Conservation (phyloP, 2,888 invertebrate species). For the Clepsis dumicolana region DNA sequence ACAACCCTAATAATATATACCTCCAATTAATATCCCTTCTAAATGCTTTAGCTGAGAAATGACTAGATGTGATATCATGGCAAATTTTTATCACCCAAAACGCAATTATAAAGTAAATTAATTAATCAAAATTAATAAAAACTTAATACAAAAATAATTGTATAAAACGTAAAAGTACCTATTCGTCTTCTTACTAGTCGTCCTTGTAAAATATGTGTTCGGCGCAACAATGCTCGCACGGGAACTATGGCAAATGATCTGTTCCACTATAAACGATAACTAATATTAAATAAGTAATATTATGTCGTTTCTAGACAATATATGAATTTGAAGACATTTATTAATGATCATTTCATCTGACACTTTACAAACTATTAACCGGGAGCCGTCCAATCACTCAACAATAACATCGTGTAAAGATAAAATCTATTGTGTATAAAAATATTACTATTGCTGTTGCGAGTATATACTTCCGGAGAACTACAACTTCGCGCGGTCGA, state of each 20-base stretch:
- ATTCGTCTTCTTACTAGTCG: constrained; percentile 54
- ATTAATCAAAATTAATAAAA: constrained; percentile 47
- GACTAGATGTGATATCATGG: constrained; percentile 79
- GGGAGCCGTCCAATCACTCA: constrained; percentile 84
- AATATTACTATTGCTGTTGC: constrained; percentile 81
- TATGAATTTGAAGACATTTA: constrained; percentile 68
- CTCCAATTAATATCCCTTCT: constrained; percentile 63
- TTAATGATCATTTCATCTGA: constrained; percentile 65
- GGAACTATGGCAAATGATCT: constrained; percentile 62
- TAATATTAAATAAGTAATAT: constrained; percentile 57
- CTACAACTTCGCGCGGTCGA: constrained; percentile 63
- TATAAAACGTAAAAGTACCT: constrained; percentile 35
- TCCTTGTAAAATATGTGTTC: constrained; percentile 50
- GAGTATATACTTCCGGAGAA: constrained; percentile 54
- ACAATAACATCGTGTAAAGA: constrained; percentile 84
- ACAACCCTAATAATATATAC: constrained; percentile 80
- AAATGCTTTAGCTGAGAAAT: constrained; percentile 73
- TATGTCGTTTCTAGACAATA: constrained; percentile 56
- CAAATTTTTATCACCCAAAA: constrained; percentile 59
- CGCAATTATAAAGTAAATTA: constrained; percentile 49
- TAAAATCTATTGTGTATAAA: constrained; percentile 85
- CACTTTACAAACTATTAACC: constrained; percentile 81
- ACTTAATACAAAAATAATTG: constrained; percentile 42
- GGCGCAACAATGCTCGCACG: constrained; percentile 54
- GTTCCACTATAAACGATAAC: constrained; percentile 49